Evolutionary conservation across 1,140 invertebrate genomes (phyloP).

Genomic region (Pseudomyrmex sp.): DNA sequence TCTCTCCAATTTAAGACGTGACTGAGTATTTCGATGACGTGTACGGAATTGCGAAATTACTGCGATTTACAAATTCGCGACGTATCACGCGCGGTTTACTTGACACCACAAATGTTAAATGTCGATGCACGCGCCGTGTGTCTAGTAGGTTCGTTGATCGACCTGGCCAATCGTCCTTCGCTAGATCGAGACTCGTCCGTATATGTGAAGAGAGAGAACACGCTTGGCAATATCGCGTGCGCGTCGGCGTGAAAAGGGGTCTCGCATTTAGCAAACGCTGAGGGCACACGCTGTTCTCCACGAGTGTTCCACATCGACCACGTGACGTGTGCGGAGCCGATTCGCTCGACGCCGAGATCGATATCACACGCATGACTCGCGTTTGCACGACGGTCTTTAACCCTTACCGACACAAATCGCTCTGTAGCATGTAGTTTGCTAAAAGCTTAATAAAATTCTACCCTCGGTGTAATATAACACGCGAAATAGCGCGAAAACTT

Average conservation of each 20-base stretch:
- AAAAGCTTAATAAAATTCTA: conserved; percentile 44
- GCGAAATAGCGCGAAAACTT: neutral
- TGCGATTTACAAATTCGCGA: conserved; percentile 2
- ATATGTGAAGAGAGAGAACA: neutral
- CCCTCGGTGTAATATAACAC: neutral
- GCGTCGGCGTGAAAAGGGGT: conserved; percentile 53
- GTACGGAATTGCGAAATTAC: conserved; percentile 2
- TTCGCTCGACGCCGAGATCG: conserved; percentile 62
- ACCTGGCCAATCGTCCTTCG: conserved; percentile 31
- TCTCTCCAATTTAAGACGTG: no score
- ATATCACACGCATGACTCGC: conserved; percentile 63
- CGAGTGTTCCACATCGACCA: conserved; percentile 57
- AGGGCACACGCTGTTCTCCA: conserved; percentile 49
- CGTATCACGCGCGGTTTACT: conserved; percentile 7
- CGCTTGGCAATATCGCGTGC: conserved; percentile 44
- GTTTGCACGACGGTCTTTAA: conserved; percentile 63
- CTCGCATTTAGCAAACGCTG: conserved; percentile 40
- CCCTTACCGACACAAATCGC: conserved; percentile 41
- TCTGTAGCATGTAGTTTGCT: neutral
- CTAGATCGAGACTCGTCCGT: conserved; percentile 21
- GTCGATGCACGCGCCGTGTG: conserved; percentile 27
- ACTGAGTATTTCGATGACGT: neutral
- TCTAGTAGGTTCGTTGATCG: conserved; percentile 41
- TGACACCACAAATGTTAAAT: conserved; percentile 45
- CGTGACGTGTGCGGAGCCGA: conserved; percentile 62